Evolutionary conservation across 2,888 invertebrate genomes (phyloP).

Genomic region (Euspilapteryx auroguttella): DNA sequence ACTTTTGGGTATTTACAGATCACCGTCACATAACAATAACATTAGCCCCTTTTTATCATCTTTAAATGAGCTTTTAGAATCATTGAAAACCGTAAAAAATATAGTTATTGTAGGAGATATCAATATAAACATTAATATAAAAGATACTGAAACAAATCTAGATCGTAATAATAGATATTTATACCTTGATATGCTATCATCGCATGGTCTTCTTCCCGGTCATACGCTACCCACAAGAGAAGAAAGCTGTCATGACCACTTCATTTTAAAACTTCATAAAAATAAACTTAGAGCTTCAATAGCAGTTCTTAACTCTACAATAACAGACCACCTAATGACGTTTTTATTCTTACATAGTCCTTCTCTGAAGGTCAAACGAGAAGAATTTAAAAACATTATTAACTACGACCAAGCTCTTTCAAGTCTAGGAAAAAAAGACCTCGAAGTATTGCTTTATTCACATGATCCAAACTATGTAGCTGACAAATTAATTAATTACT

Average conservation of each 20-base stretch:
- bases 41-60: not conserved
- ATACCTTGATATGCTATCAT: slow-evolving; percentile 10
- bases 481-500: not conserved
- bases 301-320: not conserved
- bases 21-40: not conserved
- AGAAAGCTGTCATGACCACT: slow-evolving; percentile 10
- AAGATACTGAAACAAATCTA: slow-evolving; percentile 5
- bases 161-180: slow-evolving; percentile 9
- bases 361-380: too few relatives aligned
- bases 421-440: not conserved
- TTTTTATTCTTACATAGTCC: too few relatives aligned
- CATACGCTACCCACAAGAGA: slow-evolving; percentile 11
- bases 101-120: not conserved
- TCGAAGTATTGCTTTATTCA: not conserved
- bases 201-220: slow-evolving; percentile 10
- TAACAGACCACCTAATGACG: not conserved
- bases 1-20: not conserved
- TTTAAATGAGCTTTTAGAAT: not conserved
- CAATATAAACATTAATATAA: slow-evolving; percentile 1
- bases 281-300: not conserved
- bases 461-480: not conserved
- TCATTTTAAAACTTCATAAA: not conserved
- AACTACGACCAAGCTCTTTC: not conserved
- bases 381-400: too few relatives aligned
- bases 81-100: not conserved